These are phyloP conservation scores for Mylabris phalerata DNA, from an alignment of 1,140 invertebrate genomes.

Conservation along the genomic window DNA sequence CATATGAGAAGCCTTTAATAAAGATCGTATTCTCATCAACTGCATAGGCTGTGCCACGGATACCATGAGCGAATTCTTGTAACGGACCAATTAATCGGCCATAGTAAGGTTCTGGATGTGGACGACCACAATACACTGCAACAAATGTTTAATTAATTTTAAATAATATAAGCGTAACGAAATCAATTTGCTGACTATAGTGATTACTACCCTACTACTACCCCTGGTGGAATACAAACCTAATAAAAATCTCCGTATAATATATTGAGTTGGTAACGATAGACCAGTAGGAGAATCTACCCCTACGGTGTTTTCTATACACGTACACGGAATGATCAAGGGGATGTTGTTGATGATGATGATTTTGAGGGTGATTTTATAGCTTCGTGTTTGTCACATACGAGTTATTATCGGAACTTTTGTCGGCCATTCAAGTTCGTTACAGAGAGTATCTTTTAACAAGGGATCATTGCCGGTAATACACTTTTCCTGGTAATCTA, in stretches of 20 bases:
- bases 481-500: not conserved
- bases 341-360: too few relatives aligned
- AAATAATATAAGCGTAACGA: conserved; percentile 19
- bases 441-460: too few relatives aligned
- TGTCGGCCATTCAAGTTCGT: too few relatives aligned
- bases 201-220: conserved; percentile 17
- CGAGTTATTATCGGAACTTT: too few relatives aligned
- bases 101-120: conserved; percentile 61
- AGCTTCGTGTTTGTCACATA: too few relatives aligned
- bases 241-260: conserved; percentile 25
- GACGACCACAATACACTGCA: conserved; percentile 42
- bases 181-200: conserved; percentile 25
- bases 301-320: too few relatives aligned
- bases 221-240: conserved; percentile 2
- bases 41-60: conserved; percentile 72
- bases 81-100: conserved; percentile 66
- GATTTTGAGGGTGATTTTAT: too few relatives aligned
- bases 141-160: conserved; percentile 24
- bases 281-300: too few relatives aligned
- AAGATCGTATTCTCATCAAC: conserved; percentile 83
- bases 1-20: conserved; percentile 79
- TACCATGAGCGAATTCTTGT: conserved; percentile 64
- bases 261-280: conserved; percentile 20
- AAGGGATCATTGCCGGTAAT: not conserved
- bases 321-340: too few relatives aligned